These are phyloP conservation scores for Chironomus riparius DNA, from an alignment of 2,888 invertebrate species.

Conservation along the genomic window DNA sequence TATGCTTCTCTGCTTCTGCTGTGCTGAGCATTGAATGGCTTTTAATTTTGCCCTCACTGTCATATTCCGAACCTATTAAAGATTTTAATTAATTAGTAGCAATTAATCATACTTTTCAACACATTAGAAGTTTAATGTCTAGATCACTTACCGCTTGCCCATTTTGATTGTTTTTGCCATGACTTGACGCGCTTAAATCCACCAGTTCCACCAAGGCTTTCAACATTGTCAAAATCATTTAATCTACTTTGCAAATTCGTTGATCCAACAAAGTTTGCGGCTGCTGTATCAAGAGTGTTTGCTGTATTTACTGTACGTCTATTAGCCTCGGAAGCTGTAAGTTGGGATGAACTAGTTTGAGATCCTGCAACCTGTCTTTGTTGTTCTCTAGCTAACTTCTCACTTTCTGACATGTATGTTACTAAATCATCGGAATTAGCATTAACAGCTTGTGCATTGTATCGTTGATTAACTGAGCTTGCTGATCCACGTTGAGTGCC, in stretches of 20 bases:
- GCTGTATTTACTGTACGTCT: not conserved
- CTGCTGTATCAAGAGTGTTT: not conserved
- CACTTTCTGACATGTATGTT: conserved; percentile 37
- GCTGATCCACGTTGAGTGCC: not conserved
- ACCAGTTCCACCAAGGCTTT: conserved; percentile 28
- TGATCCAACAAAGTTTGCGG: conserved; percentile 8
- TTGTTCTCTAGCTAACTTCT: conserved; percentile 38
- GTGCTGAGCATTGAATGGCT: conserved; percentile 40
- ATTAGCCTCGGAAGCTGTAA: not conserved
- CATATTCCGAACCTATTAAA: conserved; percentile 34
- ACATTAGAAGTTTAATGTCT: not conserved
- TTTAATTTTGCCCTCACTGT: conserved; percentile 37
- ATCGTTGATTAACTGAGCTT: not conserved
- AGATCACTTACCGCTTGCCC: conserved; percentile 39
- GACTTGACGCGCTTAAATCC: conserved; percentile 36
- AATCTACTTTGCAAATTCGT: not conserved
- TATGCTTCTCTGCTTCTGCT: conserved; percentile 40
- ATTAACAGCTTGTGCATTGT: not conserved
- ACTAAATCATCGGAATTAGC: not conserved
- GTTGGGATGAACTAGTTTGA: not conserved
- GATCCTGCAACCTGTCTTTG: conserved; percentile 31
- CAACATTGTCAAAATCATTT: not conserved
- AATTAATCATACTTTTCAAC: no score
- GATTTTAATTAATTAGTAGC: not conserved
- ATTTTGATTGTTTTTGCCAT: conserved; percentile 42